phyloP scores from a whole-genome alignment of 2,113 vertebrate species.

The Gobio gobio region DNA sequence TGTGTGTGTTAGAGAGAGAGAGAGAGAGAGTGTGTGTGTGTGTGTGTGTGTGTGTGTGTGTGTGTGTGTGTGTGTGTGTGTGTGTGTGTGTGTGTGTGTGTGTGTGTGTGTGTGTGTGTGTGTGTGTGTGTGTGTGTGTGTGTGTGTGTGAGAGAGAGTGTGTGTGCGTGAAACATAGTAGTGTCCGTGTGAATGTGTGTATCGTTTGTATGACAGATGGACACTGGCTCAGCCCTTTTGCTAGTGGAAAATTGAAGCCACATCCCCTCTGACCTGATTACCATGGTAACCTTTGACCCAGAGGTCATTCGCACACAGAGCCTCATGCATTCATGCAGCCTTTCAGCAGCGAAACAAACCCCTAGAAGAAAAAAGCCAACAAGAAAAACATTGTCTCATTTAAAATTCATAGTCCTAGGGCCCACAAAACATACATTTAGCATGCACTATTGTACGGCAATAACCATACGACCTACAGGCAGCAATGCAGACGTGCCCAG shows the following conservation, averaged over 20 bases:
- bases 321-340: conserved; percentile 54
- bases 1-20: too few species aligned
- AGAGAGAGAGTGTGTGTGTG: not conserved
- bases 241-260: conserved; percentile 53
- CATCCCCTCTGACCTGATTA: conserved; percentile 54
- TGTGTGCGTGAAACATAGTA: not conserved
- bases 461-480: conserved; percentile 21
- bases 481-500: not conserved
- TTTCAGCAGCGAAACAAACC: conserved; percentile 44
- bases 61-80: too few species aligned
- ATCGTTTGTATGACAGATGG: conserved; percentile 56
- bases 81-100: too few species aligned
- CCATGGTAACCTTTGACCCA: conserved; percentile 55
- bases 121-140: too few species aligned
- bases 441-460: conserved; percentile 38
- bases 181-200: conserved; percentile 27
- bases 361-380: conserved; percentile 33
- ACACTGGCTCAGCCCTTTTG: conserved; percentile 37
- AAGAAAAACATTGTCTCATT: conserved; percentile 44
- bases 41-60: not conserved
- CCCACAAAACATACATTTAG: conserved; percentile 27
- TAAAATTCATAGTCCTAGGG: conserved; percentile 49
- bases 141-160: too few species aligned
- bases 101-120: too few species aligned
- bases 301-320: conserved; percentile 51